Evolutionary conservation across 2,113 vertebrate species (phyloP).

Genomic region (Corythaeola cristata): DNA sequence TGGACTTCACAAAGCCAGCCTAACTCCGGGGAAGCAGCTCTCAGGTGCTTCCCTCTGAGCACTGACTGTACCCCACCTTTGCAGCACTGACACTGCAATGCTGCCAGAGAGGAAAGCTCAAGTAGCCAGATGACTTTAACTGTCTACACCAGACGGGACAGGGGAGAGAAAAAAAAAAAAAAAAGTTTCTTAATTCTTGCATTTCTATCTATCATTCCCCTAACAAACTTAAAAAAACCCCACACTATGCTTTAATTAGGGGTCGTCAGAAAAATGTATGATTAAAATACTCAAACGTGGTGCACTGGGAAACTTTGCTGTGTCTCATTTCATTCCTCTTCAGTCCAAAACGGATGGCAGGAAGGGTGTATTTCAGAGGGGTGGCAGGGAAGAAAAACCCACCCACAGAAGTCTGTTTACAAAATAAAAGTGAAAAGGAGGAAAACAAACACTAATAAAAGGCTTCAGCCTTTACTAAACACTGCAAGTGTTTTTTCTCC

Average conservation of each 20-base stretch:
- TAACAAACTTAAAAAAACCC: background rate
- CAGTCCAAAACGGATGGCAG: background rate
- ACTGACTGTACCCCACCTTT: too few species aligned
- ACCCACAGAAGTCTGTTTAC: background rate
- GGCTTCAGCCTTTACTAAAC: background rate
- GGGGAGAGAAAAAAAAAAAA: rapidly evolving
- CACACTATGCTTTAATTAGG: background rate
- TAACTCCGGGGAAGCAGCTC: background rate
- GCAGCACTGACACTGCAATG: background rate
- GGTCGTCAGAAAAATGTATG: background rate
- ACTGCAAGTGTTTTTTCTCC: too few species aligned
- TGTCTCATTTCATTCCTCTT: background rate
- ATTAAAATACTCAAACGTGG: background rate
- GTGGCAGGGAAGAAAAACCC: background rate
- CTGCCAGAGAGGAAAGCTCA: background rate
- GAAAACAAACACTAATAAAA: background rate
- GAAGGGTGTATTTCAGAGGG: background rate
- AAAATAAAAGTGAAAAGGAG: background rate
- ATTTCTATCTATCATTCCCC: background rate
- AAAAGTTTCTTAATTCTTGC: background rate
- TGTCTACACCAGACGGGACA: rapidly evolving
- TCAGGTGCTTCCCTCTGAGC: rapidly evolving
- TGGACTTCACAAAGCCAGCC: rapidly evolving
- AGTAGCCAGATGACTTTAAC: background rate
- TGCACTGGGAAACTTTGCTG: background rate